Conservation (phyloP, 2,797 vertebrate species). For the Peromyscus eremicus region DNA sequence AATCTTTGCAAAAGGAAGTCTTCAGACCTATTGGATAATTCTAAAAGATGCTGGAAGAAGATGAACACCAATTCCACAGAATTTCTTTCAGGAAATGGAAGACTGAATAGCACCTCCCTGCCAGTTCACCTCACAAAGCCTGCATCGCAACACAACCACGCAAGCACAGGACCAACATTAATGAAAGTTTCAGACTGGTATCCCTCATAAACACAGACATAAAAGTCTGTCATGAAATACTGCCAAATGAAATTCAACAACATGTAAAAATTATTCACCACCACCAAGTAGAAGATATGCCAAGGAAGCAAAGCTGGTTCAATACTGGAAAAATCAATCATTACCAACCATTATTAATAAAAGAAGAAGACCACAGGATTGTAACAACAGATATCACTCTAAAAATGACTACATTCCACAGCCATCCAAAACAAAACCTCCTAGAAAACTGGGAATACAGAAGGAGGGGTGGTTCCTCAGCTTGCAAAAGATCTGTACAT, state of each 20-base stretch:
- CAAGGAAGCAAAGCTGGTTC: neutral
- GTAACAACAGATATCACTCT: neutral
- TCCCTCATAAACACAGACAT: neutral
- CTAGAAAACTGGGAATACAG: neutral
- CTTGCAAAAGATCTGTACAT: neutral
- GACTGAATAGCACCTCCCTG: neutral
- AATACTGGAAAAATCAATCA: neutral
- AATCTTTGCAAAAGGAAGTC: neutral
- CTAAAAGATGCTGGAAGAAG: conserved; percentile 16
- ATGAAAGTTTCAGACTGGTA: neutral
- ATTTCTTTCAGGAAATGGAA: conserved; percentile 8
- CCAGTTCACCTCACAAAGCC: neutral
- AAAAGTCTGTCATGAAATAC: neutral
- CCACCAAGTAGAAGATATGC: neutral
- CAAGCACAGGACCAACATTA: neutral
- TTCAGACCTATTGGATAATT: neutral
- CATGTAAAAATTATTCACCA: neutral
- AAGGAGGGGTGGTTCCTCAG: neutral
- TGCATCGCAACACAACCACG: neutral
- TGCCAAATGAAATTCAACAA: conserved; percentile 9
- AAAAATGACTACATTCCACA: neutral
- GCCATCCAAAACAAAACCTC: neutral
- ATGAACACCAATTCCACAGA: neutral
- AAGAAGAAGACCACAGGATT: neutral
- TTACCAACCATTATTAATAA: conserved; percentile 1